Base-by-base conservation (phyloP, 2,113 vertebrate species). In the Bubo scandiacus region DNA sequence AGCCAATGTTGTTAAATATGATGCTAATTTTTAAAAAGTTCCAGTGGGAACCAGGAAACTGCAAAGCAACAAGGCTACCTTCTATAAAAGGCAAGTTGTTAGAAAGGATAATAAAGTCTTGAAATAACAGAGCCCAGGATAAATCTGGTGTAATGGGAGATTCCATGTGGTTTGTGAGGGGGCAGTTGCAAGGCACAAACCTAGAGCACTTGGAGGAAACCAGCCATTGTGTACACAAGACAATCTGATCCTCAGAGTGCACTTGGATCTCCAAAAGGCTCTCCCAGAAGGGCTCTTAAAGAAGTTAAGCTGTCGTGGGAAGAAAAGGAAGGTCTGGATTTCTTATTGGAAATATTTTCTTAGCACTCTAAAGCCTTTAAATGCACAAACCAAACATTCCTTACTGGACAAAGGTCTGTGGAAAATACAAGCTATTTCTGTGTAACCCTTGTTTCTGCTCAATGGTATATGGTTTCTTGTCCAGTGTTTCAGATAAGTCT, bases 11-110 rank as follows among this genome's bases (percentile, higher is more conserved):
- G 61, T 90, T 85, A 85, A 94, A 80, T 45, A 80, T 4, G 12
- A 88, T 71, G 62, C 54, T 96, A 62, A 65, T 79, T 94, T 88
- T 86, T 75, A 77, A 72, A 84, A 95, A 79, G 78, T 91, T 94
- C 93, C 90, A 80, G 85, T 96, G 96, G 93, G 94, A 96, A 97
- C 81, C 73, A 92, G 94, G 95, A 90, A 97, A 82, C 78, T 36
- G 54, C 81, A 88, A 73, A 91, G 54, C 78, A 68, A 30, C 0
- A 5, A 49, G 52, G 49, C 78, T 68, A 74, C 73, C 57, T 92
- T 91, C 96, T 96, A 90, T 96, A 96, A 96, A 96, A 96, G 93
- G 93, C 92, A 96, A 6, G 15, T 93, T 81, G n/a, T 42, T 92
- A 91, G 73, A 90, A 91, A 81, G 81, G 87, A 79, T 90, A 91